A percentile compares a stretch with the other conserved stretches of the same genome.
Evolutionary conservation across 2,888 invertebrate genomes (phyloP).

Genomic region (Drosophila emarginata): DNA sequence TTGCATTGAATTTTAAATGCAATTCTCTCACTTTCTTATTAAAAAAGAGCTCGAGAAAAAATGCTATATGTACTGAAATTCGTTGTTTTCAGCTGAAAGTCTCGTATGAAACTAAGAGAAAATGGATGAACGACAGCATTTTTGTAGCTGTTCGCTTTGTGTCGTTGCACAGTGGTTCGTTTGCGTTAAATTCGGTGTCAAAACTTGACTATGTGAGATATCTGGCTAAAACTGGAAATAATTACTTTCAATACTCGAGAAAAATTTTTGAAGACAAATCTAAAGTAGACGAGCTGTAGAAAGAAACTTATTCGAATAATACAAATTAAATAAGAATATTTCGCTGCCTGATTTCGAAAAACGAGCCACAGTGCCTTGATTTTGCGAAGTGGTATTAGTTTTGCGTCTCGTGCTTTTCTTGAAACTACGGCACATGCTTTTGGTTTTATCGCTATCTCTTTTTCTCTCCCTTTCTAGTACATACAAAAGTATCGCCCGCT

Average conservation of each 20-base stretch:
- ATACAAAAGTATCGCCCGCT: constrained; percentile 4
- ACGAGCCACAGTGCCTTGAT: too few relatives aligned
- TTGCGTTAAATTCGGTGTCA: too few relatives aligned
- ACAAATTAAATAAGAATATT: too few relatives aligned
- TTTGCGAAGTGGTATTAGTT: constrained; percentile 28
- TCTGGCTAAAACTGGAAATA: constrained; percentile 11
- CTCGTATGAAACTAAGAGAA: constrained; percentile 66
- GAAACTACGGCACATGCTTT: constrained; percentile 42
- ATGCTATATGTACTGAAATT: constrained; percentile 17
- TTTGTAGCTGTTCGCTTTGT: constrained; percentile 55
- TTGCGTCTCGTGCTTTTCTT: constrained; percentile 55
- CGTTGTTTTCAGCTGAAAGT: constrained; percentile 51
- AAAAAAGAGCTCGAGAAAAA: neutral
- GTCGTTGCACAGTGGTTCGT: constrained; percentile 22
- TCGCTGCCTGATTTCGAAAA: too few relatives aligned
- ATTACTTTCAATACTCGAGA: neutral
- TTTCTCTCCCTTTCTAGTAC: constrained; percentile 6
- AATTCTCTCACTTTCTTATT: constrained; percentile 25
- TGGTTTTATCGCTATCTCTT: constrained; percentile 12
- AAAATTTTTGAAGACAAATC: too few relatives aligned
- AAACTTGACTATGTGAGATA: constrained; percentile 34
- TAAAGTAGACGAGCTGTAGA: too few relatives aligned
- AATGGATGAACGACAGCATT: constrained; percentile 59
- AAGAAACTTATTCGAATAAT: too few relatives aligned
- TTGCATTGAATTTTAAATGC: constrained; percentile 50